Evolutionary conservation across 2,797 vertebrate species (phyloP).

Genomic region (Sebastes taczanowskii): DNA sequence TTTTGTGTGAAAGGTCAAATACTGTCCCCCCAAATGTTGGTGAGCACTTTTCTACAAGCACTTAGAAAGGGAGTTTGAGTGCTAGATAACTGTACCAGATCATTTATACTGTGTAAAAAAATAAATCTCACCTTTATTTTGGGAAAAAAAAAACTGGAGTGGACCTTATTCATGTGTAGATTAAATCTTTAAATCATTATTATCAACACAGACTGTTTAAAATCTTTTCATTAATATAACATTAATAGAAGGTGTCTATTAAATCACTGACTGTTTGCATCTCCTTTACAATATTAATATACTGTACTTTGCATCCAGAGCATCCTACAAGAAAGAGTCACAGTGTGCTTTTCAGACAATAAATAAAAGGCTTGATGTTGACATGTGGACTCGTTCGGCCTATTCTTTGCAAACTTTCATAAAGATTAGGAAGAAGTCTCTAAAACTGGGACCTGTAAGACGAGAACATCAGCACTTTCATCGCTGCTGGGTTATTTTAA

Average conservation of each 20-base stretch:
- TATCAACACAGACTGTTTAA: background rate
- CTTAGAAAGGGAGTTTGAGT: conserved; percentile 30
- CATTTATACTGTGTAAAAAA: conserved; percentile 35
- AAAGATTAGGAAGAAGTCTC: background rate
- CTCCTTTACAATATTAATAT: background rate
- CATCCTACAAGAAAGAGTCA: background rate
- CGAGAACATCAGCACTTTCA: background rate
- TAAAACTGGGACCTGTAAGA: background rate
- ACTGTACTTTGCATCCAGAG: background rate
- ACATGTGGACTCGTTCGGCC: background rate
- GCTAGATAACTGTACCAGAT: conserved; percentile 22
- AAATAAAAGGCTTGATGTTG: conserved; percentile 30
- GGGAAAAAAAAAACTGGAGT: background rate
- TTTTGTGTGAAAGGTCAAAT: conserved; percentile 34
- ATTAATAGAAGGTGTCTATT: too few species aligned
- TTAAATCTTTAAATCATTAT: background rate
- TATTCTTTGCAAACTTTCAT: background rate
- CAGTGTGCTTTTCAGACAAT: background rate
- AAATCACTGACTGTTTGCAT: background rate
- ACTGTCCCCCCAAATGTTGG: background rate
- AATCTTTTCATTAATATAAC: background rate
- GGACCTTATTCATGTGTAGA: background rate
- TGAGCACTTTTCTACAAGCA: conserved; percentile 60
- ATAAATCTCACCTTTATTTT: conserved; percentile 52
- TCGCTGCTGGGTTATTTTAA: background rate